A percentile compares a stretch with the other conserved stretches of the same genome.
Evolutionary conservation across 2,888 invertebrate genomes (phyloP).

Genomic region (Drosophila birchii): DNA sequence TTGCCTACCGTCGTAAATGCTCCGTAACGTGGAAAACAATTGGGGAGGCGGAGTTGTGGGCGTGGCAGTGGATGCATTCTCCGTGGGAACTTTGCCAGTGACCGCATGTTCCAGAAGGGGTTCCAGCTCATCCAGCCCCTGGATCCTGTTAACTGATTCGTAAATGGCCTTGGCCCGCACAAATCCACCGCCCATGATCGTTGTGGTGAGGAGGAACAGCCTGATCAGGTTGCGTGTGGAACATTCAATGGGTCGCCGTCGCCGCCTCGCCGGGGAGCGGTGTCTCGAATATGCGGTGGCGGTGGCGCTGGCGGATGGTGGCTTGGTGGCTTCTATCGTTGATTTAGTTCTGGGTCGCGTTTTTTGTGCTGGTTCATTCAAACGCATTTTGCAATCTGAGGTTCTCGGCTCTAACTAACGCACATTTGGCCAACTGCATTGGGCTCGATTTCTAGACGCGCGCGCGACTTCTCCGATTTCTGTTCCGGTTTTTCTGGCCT

Average conservation of each 20-base stretch:
- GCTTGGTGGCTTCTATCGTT: constrained; percentile 33
- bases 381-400: constrained; percentile 73
- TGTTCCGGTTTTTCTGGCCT: constrained; percentile 5
- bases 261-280: constrained; percentile 20
- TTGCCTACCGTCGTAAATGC: constrained; percentile 45
- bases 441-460: constrained; percentile 40
- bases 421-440: constrained; percentile 76
- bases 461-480: constrained; percentile 10
- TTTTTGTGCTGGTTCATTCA: constrained; percentile 69
- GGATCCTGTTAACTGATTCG: constrained; percentile 39
- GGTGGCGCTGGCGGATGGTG: background rate
- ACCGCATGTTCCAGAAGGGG: constrained; percentile 1
- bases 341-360: constrained; percentile 38
- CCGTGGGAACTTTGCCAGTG: constrained; percentile 15
- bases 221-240: constrained; percentile 58
- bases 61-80: constrained; percentile 19
- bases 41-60: constrained; percentile 6
- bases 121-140: constrained; percentile 14
- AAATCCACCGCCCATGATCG: constrained; percentile 52
- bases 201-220: constrained; percentile 63
- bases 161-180: constrained; percentile 42
- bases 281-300: constrained; percentile 3
- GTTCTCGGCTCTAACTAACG: constrained; percentile 72
- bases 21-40: constrained; percentile 25
- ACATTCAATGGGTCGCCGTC: constrained; percentile 46